phyloP scores from a whole-genome alignment of 2,797 vertebrate genomes.

The Prunella strophiata region DNA sequence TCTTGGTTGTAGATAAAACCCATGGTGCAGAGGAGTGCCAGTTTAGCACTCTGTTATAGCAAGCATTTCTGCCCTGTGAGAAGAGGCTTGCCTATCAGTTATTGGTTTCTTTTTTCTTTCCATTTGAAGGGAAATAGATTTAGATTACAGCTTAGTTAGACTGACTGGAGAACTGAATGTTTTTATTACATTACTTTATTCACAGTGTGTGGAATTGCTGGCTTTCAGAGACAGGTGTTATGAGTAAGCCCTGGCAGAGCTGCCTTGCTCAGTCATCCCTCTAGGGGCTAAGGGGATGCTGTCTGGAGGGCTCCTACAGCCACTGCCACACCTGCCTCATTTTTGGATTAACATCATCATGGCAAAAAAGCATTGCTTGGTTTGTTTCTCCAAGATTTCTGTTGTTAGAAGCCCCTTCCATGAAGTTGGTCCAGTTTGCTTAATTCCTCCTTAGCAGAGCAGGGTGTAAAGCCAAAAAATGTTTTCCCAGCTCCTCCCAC shows the following conservation, averaged over 20 bases:
- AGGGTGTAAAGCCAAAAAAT: not conserved
- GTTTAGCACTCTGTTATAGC: not conserved
- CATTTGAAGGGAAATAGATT: not conserved
- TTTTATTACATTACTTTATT: not conserved
- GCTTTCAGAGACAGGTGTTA: not conserved
- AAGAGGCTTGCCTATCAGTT: not conserved
- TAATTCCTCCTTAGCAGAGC: not conserved
- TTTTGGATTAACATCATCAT: not conserved
- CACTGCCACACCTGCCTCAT: fast-evolving
- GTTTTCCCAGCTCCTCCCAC: not conserved
- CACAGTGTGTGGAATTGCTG: not conserved
- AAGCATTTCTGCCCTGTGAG: not conserved
- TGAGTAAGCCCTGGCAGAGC: not conserved
- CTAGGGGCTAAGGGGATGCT: fast-evolving
- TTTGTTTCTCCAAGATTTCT: not conserved
- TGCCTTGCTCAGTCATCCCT: not conserved
- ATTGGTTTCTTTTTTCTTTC: not conserved
- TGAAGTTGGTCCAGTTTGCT: not conserved
- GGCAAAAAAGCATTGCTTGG: not conserved
- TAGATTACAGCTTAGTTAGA: not conserved
- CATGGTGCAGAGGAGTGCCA: fast-evolving
- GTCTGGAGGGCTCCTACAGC: not conserved
- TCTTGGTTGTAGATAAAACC: not conserved
- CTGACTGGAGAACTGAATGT: not conserved
- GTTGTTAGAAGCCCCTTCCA: not conserved